These are phyloP conservation scores for Drosophila sordidapex DNA, from an alignment of 2,888 invertebrate genomes.

Conservation along the genomic window DNA sequence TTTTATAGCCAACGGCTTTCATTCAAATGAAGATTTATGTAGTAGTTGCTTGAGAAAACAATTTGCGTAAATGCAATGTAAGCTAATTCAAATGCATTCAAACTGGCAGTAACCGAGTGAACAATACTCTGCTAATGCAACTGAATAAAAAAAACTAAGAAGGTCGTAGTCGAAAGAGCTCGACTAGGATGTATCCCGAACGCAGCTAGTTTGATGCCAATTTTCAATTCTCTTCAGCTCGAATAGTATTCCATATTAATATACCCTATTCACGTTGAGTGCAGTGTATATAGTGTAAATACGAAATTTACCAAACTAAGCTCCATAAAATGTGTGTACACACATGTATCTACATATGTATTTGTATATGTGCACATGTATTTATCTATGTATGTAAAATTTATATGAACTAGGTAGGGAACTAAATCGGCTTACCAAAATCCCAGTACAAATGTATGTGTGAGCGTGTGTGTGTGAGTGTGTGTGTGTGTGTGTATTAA, in stretches of 20 bases:
- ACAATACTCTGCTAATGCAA: neutral
- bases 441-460: neutral
- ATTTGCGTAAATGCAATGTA: neutral
- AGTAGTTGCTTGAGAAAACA: neutral
- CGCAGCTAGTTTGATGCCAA: neutral
- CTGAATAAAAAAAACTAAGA: neutral
- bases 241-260: neutral
- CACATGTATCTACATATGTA: neutral
- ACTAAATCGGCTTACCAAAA: slow-evolving; percentile 42
- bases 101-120: neutral
- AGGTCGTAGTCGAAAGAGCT: neutral
- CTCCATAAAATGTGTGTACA: neutral
- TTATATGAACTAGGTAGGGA: neutral
- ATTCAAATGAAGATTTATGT: neutral
- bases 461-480: neutral
- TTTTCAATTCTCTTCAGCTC: neutral
- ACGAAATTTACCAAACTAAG: slow-evolving; percentile 4
- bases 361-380: neutral
- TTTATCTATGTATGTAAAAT: neutral
- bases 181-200: neutral
- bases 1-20: neutral
- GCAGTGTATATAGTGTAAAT: neutral
- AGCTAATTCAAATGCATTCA: neutral
- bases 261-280: neutral
- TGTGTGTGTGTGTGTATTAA: neutral